Evolutionary conservation across 2,797 vertebrate species (phyloP).

Genomic region (Denticeps clupeoides): DNA sequence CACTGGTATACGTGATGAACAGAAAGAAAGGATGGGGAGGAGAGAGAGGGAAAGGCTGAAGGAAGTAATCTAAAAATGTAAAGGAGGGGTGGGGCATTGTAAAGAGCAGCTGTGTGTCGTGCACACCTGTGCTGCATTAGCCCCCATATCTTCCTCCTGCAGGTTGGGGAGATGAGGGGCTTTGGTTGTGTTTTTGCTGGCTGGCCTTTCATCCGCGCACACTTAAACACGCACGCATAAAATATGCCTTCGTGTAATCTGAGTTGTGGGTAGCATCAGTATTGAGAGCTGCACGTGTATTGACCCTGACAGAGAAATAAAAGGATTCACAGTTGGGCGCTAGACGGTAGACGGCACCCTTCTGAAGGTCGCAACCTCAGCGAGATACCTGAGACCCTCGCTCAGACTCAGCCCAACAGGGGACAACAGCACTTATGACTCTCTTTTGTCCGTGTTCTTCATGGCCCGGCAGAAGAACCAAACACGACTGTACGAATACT

Average conservation of each 20-base stretch:
- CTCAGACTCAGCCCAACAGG: conserved; percentile 10
- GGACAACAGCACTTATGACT: too few relatives aligned
- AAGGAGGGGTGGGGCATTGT: background rate
- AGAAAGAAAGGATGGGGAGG: background rate
- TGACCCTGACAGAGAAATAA: too few relatives aligned
- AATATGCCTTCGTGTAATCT: too few relatives aligned
- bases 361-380: conserved; percentile 11
- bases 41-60: background rate
- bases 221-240: background rate
- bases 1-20: background rate
- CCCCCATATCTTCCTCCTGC: background rate
- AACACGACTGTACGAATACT: conserved; percentile 14
- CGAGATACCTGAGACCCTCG: background rate
- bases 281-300: too few relatives aligned
- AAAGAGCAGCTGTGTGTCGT: background rate
- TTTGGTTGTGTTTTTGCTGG: background rate
- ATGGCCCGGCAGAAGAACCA: conserved; percentile 16
- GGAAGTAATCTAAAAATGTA: background rate
- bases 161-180: background rate
- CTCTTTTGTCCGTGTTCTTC: too few relatives aligned
- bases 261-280: too few relatives aligned
- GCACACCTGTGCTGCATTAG: conserved; percentile 5
- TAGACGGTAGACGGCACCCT: background rate
- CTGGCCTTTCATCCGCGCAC: background rate
- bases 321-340: too few relatives aligned